Conservation (phyloP, 2,113 vertebrate species). For the Cyrtonyx montezumae region DNA sequence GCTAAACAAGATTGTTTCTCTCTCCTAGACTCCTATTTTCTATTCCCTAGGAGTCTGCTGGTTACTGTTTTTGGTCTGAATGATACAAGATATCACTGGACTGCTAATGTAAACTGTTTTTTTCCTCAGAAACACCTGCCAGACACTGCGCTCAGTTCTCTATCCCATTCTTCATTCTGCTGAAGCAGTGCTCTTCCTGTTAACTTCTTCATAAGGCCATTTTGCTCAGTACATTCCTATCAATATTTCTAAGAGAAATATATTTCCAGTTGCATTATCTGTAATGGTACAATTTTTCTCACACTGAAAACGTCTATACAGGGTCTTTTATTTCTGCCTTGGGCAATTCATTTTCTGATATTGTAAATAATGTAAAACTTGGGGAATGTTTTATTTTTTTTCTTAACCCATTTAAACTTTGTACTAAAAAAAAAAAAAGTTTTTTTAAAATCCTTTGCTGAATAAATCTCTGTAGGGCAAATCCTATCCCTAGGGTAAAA, state of each 20-base stretch:
- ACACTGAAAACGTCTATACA: not conserved
- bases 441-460: not conserved
- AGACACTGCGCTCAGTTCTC: not conserved
- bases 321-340: not conserved
- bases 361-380: slow-evolving; percentile 32
- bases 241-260: not conserved
- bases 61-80: not conserved
- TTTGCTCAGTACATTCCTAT: not conserved
- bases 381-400: not conserved
- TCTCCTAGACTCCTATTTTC: not conserved
- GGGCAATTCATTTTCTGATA: not conserved
- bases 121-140: not conserved
- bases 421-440: not conserved
- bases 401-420: not conserved
- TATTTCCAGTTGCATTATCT: not conserved
- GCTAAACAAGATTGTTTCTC: not conserved
- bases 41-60: not conserved
- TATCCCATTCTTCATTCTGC: not conserved
- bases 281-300: not conserved
- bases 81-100: not conserved
- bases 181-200: not conserved
- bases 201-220: not conserved
- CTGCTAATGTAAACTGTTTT: not conserved
- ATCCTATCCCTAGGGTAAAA: not conserved
- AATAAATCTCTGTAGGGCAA: not conserved